Evolutionary conservation across 2,113 vertebrate species (phyloP).

Genomic region (Neodon shergylaensis): DNA sequence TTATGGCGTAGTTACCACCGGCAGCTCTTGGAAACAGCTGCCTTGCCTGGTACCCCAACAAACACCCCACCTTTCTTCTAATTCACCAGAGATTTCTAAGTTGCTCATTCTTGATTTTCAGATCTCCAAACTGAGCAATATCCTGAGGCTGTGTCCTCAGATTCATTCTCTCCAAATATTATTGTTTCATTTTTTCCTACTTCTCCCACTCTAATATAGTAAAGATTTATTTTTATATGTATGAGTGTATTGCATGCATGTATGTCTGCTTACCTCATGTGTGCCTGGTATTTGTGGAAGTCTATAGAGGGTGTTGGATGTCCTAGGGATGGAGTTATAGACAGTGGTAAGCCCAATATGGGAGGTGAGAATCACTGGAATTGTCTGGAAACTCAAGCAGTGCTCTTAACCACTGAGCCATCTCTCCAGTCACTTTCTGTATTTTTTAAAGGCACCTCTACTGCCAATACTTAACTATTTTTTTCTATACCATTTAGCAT

Average conservation of each 20-base stretch:
- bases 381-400: neutral
- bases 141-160: neutral
- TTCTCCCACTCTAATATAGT: neutral
- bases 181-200: neutral
- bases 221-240: neutral
- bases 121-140: neutral
- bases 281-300: neutral
- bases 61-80: neutral
- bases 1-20: neutral
- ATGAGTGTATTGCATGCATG: neutral
- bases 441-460: neutral
- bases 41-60: neutral
- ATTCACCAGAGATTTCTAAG: neutral
- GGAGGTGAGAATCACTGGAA: neutral
- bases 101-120: neutral
- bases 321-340: neutral
- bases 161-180: neutral
- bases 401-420: neutral
- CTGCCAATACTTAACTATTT: neutral
- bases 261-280: neutral
- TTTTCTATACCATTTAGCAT: neutral
- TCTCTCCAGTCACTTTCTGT: neutral
- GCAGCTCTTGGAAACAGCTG: neutral
- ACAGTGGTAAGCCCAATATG: neutral
- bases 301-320: neutral